A percentile compares a stretch with the other conserved stretches of the same genome.
Conservation (phyloP, 1,140 invertebrate genomes). For the Diprion similis region DNA sequence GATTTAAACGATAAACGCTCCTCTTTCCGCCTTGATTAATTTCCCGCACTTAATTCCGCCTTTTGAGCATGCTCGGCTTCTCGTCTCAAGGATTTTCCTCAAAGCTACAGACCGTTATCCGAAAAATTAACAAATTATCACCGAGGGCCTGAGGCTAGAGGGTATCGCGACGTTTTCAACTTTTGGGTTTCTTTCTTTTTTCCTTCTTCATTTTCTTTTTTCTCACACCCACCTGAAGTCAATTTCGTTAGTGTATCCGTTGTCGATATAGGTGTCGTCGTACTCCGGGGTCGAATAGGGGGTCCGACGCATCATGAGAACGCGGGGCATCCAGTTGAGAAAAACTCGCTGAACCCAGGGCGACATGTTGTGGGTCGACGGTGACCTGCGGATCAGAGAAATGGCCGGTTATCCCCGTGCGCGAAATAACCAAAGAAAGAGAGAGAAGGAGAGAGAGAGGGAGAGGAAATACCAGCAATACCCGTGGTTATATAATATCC, state of each 20-base stretch:
- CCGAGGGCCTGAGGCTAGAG: neutral
- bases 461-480: too few species aligned
- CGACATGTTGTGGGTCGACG: slow-evolving; percentile 96
- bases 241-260: slow-evolving; percentile 78
- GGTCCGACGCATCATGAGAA: slow-evolving; percentile 88
- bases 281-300: slow-evolving; percentile 84
- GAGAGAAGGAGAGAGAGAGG: too few species aligned
- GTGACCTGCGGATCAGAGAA: slow-evolving; percentile 71
- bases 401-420: neutral
- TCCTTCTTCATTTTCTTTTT: neutral
- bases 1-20: too few species aligned
- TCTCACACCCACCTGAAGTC: slow-evolving; percentile 72
- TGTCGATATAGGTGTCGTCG: slow-evolving; percentile 77
- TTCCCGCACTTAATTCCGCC: neutral
- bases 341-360: slow-evolving; percentile 88
- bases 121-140: neutral
- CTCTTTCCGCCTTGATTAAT: neutral
- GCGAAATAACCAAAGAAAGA: too few species aligned
- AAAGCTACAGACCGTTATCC: neutral
- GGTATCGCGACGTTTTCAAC: too few species aligned
- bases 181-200: neutral
- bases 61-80: neutral
- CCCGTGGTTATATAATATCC: too few species aligned
- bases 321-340: slow-evolving; percentile 85
- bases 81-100: neutral